Evolutionary conservation across 1,140 invertebrate genomes (phyloP), one percentile per base, ranked within the genome.

Genomic region (Copidosoma floridanum): DNA sequence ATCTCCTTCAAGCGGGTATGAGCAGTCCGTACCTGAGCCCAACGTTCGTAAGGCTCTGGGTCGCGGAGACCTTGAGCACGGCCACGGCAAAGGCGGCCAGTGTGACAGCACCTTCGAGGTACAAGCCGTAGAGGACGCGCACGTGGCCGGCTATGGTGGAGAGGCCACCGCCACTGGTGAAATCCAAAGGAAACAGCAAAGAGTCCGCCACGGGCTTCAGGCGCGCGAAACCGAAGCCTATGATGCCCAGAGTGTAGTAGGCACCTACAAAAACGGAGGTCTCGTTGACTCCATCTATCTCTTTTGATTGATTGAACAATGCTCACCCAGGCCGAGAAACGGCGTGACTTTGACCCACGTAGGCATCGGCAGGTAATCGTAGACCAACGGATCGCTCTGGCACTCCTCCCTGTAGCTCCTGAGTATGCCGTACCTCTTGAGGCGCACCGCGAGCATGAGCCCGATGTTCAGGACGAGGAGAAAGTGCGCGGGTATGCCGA

Each of bases 101-200:
- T 10, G 82, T 82, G 54, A 88, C 85, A 2, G 85, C 86, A 18
- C 86, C 81, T 74, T 89, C 87, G 20, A 89, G 76, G 70, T 88
- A 89, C 3, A 88, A 64, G 1, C 82, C 86, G 66, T 89, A 89
- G 3, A 85, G 69, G n/a, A 88, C 79, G 40, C 86, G 76, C 7
- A 88, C 76, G 44, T 83, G 72, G 16, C 82, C 83, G 50, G 82
- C 75, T 35, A 85, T 86, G 7, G 77, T 82, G 20, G 85, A 85
- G 7, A 88, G 82, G 27, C 86, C 86, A 37, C 87, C 87, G 3
- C 84, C 84, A 2, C 85, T 85, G 3, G 87, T 88, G 62, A 89
- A 89, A 68, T 88, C 86, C 57, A 88, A 67, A 2, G 87, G 86
- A 70, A 88, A 89, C 65, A 88, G 77, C 7, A 86, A 66, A 62